Base-by-base conservation (phyloP, 1,140 invertebrate species). In the Cydia pomonella region DNA sequence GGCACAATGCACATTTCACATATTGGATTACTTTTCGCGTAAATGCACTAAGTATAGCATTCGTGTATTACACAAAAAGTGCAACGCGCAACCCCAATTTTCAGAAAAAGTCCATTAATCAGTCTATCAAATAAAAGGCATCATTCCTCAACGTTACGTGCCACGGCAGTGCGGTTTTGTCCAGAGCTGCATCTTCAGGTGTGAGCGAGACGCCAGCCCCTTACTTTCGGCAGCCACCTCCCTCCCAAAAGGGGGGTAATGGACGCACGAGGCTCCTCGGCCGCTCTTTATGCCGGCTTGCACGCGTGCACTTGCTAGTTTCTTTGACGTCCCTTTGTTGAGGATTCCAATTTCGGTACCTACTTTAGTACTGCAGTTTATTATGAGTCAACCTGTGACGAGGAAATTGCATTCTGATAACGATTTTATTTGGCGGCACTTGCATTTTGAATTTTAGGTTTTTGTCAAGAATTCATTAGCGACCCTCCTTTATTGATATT, bases 281-380 rank as follows among this genome's bases (percentile, higher is more conserved):
- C 87, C 83, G 84, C 84, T 89, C 89, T 90, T 89, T 90, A 90
- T 91, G 85, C 83, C 80, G 77, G 84, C 83, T 82, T 84, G 83
- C 84, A 89, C 87, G 91, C 91, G 91, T 92, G 86, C 90, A 88
- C 89, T 90, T 88, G 85, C 89, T 86, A 87, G 81, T 90, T 91
- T 92, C 91, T 92, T 92, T 92, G 91, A 88, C 87, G 85, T 89
- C 87, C 87, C 88, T 92, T 92, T 92, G 91, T 92, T 92, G 88
- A 81, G 88, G 84, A 88, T 89, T 91, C 85, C 90, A 92, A 91
- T 92, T 91, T 92, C 84, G 88, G 84, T 84, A 87, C 81, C 79
- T 82, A 84, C 79, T 73, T 71, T 53, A 53, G 75, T 75, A 77
- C 75, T 79, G 81, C 75, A 77, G 78, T 78, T 89, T 89, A 86